These are phyloP conservation scores for Clarias laeviceps DNA, from an alignment of 2,797 vertebrate species.

Conservation along the genomic window DNA sequence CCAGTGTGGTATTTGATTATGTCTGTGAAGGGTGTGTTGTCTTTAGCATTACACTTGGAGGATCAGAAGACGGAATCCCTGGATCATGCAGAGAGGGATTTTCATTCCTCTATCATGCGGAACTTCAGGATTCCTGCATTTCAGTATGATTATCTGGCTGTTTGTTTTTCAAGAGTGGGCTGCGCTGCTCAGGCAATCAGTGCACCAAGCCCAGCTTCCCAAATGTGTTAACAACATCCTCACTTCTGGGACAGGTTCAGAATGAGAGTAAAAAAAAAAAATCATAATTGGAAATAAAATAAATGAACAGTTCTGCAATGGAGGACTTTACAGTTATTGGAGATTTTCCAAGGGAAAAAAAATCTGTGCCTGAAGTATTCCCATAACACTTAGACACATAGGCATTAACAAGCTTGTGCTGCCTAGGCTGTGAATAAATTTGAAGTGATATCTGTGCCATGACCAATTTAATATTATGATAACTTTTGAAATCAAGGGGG, in stretches of 20 bases:
- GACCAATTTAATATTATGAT: slow-evolving; percentile 29
- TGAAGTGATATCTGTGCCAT: slow-evolving; percentile 36
- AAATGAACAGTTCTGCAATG: slow-evolving; percentile 19
- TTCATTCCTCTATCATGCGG: neutral
- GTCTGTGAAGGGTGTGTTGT: neutral
- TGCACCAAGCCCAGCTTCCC: neutral
- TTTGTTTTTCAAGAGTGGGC: slow-evolving; percentile 12
- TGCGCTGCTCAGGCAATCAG: slow-evolving; percentile 12
- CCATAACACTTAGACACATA: slow-evolving; percentile 21
- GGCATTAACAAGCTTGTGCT: slow-evolving; percentile 33
- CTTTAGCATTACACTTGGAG: neutral
- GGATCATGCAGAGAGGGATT: slow-evolving; percentile 1
- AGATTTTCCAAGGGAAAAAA: slow-evolving; percentile 21
- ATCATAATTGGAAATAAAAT: slow-evolving; percentile 24
- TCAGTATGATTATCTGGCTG: neutral
- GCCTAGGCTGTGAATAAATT: slow-evolving; percentile 28
- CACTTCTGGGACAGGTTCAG: slow-evolving; percentile 9
- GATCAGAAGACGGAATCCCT: neutral
- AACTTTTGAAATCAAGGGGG: slow-evolving; percentile 8
- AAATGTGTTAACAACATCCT: slow-evolving; percentile 27
- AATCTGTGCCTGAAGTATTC: neutral
- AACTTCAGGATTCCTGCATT: neutral
- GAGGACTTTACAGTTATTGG: slow-evolving; percentile 24
- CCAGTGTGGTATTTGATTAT: slow-evolving; percentile 2
- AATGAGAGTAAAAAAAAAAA: slow-evolving; percentile 30